A percentile compares a stretch with the other conserved stretches of the same genome.
phyloP scores from a whole-genome alignment of 2,888 invertebrate genomes.

The Metallyticus violacea region DNA sequence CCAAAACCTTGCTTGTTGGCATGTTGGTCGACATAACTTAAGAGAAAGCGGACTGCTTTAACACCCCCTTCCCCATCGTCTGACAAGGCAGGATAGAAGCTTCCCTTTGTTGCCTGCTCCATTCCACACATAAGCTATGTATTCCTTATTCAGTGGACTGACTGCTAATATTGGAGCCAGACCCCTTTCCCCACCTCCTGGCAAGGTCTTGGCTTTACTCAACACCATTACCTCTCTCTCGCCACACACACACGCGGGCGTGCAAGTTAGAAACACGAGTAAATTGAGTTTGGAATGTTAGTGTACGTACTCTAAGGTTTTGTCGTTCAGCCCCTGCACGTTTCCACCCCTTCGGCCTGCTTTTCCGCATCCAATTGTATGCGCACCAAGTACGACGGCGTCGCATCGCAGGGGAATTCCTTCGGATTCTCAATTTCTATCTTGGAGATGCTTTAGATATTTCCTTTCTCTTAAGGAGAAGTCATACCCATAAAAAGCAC shows the following conservation, averaged over 20 bases:
- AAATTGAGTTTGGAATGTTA: neutral
- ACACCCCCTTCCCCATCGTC: neutral
- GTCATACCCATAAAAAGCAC: neutral
- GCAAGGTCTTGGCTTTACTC: neutral
- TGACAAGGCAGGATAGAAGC: neutral
- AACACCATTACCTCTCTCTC: neutral
- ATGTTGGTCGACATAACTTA: neutral
- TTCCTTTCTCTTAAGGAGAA: neutral
- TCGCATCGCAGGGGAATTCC: neutral
- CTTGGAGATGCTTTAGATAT: neutral
- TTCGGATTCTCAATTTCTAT: neutral
- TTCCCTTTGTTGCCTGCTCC: neutral
- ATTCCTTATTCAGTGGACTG: neutral
- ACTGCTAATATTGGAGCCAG: neutral
- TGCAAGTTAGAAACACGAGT: neutral
- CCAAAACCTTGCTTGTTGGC: too few species aligned
- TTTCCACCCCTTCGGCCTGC: neutral
- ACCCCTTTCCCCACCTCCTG: neutral
- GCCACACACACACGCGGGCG: too few species aligned
- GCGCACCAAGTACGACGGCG: too few species aligned
- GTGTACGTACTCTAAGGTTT: neutral
- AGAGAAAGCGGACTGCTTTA: neutral
- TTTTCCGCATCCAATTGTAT: neutral
- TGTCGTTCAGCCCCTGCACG: neutral
- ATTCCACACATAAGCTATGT: neutral